Base-by-base conservation (phyloP, 2,797 vertebrate species). In the Hyperoplus lanceolatus region DNA sequence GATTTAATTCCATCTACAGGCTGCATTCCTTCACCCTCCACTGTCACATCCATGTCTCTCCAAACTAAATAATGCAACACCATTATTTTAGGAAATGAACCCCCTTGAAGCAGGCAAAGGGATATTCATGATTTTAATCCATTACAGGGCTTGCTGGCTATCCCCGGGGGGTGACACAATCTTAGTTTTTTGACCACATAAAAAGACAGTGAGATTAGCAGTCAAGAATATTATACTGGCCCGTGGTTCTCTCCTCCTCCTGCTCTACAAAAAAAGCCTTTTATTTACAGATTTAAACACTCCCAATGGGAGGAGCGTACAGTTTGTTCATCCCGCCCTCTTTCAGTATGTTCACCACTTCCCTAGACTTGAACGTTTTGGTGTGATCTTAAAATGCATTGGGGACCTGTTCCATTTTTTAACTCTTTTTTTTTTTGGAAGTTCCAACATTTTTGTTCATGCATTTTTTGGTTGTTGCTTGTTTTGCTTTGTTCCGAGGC, bases 251-350 rank as follows among this genome's bases (percentile, higher is more conserved):
- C 79, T 86, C 83, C 71, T 85, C 82, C 83, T 75, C 77, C 65
- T 79, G 57, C 66, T 79, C 64, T 49, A 64, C 51, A 84, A 76
- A 80, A 57, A 80, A 65, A 29, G 29, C 29, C 63, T 63, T 92
- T 91, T 93, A 90, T 93, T 91, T 90, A 83, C 89, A 91, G 83
- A 89, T 84, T 90, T 87, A 84, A 79, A 77, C 90, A 87, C 86
- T 92, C 88, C 90, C 89, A 89, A 21, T 88, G 89, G 92, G 92
- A 93, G 94, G 85, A 88, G 88, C 86, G 86, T 71, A 29, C 29
- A 77, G 84, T 90, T 83, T 89, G 86, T 92, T 88, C 91, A 84
- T 85, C 87, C 86, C 81, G 21, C 86, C 90, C 83, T 88, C 89
- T 89, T 84, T 88, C 66, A 70, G 63, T 74, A 60, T 88, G 82